These are phyloP conservation scores for Notamacropus eugenii DNA, from an alignment of 2,797 vertebrate species.

Conservation along the genomic window DNA sequence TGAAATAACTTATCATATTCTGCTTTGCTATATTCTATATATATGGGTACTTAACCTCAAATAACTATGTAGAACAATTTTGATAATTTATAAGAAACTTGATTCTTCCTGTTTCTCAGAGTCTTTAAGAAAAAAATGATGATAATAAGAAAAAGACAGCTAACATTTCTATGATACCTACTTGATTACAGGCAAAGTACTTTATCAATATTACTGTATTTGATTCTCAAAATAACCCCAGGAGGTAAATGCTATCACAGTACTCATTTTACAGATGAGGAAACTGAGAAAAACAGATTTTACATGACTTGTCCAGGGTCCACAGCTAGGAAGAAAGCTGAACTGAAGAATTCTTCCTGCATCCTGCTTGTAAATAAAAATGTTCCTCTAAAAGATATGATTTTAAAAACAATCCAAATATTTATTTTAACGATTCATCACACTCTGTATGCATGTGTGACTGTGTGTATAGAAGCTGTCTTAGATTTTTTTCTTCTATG, in stretches of 20 bases:
- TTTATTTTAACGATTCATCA: not conserved
- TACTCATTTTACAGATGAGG: not conserved
- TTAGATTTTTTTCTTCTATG: not conserved
- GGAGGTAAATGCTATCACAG: not conserved
- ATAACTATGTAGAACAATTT: not conserved
- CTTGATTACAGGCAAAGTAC: not conserved
- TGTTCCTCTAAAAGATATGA: not conserved
- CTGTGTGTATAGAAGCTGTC: not conserved
- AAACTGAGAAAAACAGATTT: not conserved
- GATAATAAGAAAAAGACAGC: not conserved
- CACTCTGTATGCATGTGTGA: not conserved
- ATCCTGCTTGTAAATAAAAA: not conserved
- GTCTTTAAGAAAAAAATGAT: not conserved
- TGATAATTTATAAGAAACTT: not conserved
- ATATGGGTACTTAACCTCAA: not conserved
- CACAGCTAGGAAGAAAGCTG: not conserved
- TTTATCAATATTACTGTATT: not conserved
- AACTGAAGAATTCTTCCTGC: not conserved
- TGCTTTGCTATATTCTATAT: not conserved
- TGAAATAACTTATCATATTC: not conserved
- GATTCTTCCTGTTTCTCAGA: not conserved
- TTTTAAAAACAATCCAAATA: not conserved
- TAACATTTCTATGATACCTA: not conserved
- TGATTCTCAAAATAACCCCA: not conserved
- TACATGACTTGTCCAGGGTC: not conserved